These are phyloP conservation scores for Synanthedon andrenaeformis DNA, from an alignment of 2,888 invertebrate genomes.

Conservation along the genomic window DNA sequence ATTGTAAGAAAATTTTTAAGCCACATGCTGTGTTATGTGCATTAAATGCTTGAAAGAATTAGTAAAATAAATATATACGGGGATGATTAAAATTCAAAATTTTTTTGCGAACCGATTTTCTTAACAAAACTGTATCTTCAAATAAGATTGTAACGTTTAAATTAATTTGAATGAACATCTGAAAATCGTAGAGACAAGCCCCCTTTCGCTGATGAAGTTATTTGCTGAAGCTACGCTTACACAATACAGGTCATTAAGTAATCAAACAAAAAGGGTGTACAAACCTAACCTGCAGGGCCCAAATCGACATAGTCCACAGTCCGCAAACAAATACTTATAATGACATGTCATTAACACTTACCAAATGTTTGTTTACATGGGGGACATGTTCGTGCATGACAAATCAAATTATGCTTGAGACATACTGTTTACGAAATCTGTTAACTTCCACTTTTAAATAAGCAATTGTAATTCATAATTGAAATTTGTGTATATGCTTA, in stretches of 20 bases:
- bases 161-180: too few species aligned
- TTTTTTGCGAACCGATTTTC: too few species aligned
- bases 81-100: too few species aligned
- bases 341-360: conserved; percentile 28
- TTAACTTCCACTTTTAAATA: neutral
- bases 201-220: neutral
- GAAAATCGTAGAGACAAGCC: neutral
- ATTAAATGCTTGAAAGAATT: too few species aligned
- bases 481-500: too few species aligned
- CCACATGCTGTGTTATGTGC: too few species aligned
- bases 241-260: neutral
- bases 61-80: too few species aligned
- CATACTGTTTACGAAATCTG: conserved; percentile 6
- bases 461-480: too few species aligned
- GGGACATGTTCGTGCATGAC: conserved; percentile 24
- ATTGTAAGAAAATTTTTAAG: too few species aligned
- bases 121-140: too few species aligned
- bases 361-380: conserved; percentile 30
- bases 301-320: neutral
- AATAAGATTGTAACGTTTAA: too few species aligned
- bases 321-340: neutral
- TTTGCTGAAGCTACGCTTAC: neutral
- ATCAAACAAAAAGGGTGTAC: neutral
- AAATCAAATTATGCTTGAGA: conserved; percentile 23
- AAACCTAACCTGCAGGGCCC: neutral